Percentiles rank a stretch among this genome's conserved stretches.
phyloP scores from a whole-genome alignment of 2,113 vertebrate genomes.

The Psilopogon haemacephalus region DNA sequence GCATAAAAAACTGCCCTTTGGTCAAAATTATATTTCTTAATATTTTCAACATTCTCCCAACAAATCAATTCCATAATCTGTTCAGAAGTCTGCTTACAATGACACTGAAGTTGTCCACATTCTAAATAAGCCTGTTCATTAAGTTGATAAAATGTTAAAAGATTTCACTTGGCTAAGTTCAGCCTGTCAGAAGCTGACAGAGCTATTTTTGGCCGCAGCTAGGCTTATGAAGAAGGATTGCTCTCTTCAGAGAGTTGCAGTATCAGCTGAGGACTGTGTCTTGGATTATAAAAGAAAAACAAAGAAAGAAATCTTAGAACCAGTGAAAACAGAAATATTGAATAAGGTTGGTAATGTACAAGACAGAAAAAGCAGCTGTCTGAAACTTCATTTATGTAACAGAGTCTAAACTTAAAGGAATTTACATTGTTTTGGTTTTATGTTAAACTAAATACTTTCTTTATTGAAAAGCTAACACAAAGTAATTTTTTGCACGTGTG shows the following conservation, averaged over 20 bases:
- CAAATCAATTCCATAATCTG: conserved; percentile 31
- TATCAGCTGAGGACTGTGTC: conserved; percentile 46
- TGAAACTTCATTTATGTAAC: not conserved
- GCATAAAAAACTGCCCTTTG: not conserved
- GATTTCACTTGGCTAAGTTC: conserved; percentile 60
- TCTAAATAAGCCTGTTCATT: conserved; percentile 69
- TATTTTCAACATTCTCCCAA: not conserved
- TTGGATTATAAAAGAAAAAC: conserved; percentile 25
- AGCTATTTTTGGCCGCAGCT: conserved; percentile 50
- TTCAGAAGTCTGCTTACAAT: conserved; percentile 16
- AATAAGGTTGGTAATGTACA: not conserved
- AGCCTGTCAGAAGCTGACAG: conserved; percentile 61
- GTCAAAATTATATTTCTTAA: conserved; percentile 8
- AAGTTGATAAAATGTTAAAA: conserved; percentile 63
- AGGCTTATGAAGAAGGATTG: conserved; percentile 40
- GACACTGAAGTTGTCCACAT: conserved; percentile 51
- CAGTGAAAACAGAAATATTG: not conserved
- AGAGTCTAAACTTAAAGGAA: not conserved
- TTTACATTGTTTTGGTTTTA: not conserved
- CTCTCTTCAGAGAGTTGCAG: conserved; percentile 45
- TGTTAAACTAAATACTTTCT: not conserved
- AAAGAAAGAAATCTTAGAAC: conserved; percentile 11
- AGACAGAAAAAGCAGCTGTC: conserved; percentile 1
- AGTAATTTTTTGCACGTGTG: not conserved
- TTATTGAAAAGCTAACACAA: conserved; percentile 10